Base-by-base conservation (phyloP, 2,888 invertebrate genomes). In the Isotomurus palustris region DNA sequence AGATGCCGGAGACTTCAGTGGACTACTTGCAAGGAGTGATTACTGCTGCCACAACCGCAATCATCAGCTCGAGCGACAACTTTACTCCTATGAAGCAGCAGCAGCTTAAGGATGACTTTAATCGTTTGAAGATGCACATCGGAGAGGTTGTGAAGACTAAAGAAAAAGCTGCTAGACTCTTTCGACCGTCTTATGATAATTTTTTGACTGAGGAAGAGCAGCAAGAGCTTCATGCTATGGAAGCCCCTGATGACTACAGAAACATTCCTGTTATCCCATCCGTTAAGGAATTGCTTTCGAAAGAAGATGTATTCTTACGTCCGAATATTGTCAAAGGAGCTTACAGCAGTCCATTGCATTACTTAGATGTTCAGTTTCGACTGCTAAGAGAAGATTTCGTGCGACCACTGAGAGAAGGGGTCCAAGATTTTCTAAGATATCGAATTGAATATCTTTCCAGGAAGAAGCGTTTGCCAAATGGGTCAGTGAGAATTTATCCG, bases 381-480 rank as follows among this genome's bases (percentile, higher is more conserved):
- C 76, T 91, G 32, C 73, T 91, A 48, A 76, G 88, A 29, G 89
- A 91, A 76, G 91, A 92, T 75, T 89, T 87, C 72, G 79, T 88
- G 29, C 78, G 80, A 19, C 87, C 91, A 0, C 73, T 92, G 24
- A 76, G 87, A 32, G 80, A 84, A 71, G 87, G 85, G 60, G 79
- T 87, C 73, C 73, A 73, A 65, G 77, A 79, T 72, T 83, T 80
- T 70, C 72, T 78, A 64, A 78, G 79, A 72, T 77, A 80, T 64
- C 76, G 62, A 19, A 36, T 43, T 21, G 62, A 54, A 3, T 69
- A 65, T 43, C 14, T 61, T 21, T 44, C 27, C 2, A 35, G 43
- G 17, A 56, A 40, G n/a, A 68, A 63, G 45, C 50, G 47, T 38
- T 58, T 66, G 56, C 67, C 66, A 1, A 27, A 62, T 3, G 69